Evolutionary conservation across 2,888 invertebrate species (phyloP).

Genomic region (Colostygia pectinataria): DNA sequence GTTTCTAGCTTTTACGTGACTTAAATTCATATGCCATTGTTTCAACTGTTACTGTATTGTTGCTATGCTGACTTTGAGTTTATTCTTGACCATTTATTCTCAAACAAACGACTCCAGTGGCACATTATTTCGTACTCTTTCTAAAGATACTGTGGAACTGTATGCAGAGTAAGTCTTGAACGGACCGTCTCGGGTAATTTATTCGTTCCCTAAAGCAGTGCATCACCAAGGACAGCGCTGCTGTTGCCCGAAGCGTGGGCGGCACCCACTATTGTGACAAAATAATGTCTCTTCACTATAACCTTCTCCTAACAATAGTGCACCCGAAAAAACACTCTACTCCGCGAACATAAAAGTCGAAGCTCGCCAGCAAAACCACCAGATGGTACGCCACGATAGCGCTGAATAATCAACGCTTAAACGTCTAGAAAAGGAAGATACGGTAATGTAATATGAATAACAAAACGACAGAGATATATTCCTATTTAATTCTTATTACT

Average conservation of each 20-base stretch:
- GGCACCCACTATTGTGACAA: conserved; percentile 81
- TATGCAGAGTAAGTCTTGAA: conserved; percentile 61
- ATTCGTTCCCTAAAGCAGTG: conserved; percentile 79
- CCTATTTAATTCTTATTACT: conserved; percentile 79
- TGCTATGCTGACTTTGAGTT: conserved; percentile 21
- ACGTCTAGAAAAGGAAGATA: conserved; percentile 82
- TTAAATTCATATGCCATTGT: conserved; percentile 55
- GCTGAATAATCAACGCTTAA: conserved; percentile 83
- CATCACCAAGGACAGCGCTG: conserved; percentile 75
- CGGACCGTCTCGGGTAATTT: conserved; percentile 70
- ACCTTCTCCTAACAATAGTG: conserved; percentile 53
- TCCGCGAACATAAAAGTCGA: conserved; percentile 45
- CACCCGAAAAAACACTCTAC: conserved; percentile 62
- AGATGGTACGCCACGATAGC: conserved; percentile 77
- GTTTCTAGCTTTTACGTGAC: conserved; percentile 52
- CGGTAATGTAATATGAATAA: conserved; percentile 82
- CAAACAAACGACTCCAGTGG: conserved; percentile 41
- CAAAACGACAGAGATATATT: conserved; percentile 80
- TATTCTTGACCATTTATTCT: conserved; percentile 30
- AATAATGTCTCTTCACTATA: conserved; percentile 78
- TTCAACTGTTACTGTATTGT: conserved; percentile 37
- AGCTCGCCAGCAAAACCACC: conserved; percentile 45
- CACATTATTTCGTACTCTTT: conserved; percentile 60
- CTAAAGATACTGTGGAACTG: conserved; percentile 64
- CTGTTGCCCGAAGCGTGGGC: conserved; percentile 74